These are phyloP conservation scores for Diprion similis DNA, from an alignment of 1,140 invertebrate species.

Conservation along the genomic window DNA sequence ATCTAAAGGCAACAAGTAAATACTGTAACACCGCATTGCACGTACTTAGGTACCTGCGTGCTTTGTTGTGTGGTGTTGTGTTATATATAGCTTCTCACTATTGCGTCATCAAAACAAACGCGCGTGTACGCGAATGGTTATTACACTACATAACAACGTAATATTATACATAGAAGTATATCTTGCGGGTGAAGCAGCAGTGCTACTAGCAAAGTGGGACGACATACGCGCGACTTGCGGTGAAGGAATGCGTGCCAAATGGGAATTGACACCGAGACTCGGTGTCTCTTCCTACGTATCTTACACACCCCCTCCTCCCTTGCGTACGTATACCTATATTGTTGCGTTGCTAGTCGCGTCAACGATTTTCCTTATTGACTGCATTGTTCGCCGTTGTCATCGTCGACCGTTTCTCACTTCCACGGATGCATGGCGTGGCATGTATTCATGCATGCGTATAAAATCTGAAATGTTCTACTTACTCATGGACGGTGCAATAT, in stretches of 20 bases:
- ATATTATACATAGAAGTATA: no score
- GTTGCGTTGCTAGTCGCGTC: neutral
- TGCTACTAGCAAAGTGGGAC: neutral
- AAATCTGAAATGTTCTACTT: no score
- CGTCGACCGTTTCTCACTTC: neutral
- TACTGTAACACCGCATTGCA: no score
- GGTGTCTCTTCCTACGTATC: no score
- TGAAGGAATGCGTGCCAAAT: conserved; percentile 6
- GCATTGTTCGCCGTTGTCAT: conserved; percentile 1
- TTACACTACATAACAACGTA: neutral
- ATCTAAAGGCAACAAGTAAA: neutral
- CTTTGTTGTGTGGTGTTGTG: no score
- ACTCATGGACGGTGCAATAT: no score
- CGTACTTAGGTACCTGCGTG: no score
- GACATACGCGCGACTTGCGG: no score
- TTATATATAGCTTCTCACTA: neutral
- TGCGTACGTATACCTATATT: neutral
- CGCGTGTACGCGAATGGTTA: neutral
- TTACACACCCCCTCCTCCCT: no score
- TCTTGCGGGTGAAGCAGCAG: neutral
- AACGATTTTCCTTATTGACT: neutral
- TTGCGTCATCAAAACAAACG: conserved; percentile 4
- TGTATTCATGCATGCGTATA: no score
- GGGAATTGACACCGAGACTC: neutral
- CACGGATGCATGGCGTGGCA: no score